These are phyloP conservation scores for Sprattus sprattus DNA, from an alignment of 2,113 vertebrate genomes.

Conservation along the genomic window DNA sequence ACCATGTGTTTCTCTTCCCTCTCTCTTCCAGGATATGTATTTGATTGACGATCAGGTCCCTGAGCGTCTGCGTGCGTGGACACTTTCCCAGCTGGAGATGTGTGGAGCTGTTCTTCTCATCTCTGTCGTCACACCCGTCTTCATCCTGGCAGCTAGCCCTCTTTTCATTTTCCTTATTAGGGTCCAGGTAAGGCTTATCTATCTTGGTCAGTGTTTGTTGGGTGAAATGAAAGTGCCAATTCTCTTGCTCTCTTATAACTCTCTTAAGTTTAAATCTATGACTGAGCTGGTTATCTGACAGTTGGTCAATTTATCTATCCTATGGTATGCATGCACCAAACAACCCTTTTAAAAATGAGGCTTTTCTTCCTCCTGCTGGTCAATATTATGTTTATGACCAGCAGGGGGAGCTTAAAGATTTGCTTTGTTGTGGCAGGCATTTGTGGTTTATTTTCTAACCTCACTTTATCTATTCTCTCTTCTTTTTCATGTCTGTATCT, in stretches of 20 bases:
- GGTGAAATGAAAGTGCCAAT: neutral
- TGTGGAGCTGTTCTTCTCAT: conserved; percentile 63
- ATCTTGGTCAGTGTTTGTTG: neutral
- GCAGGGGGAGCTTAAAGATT: neutral
- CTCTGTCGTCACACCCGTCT: conserved; percentile 57
- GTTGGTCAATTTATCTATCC: neutral
- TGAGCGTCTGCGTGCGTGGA: conserved; percentile 63
- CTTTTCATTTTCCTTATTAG: conserved; percentile 61
- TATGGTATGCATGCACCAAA: too few relatives aligned
- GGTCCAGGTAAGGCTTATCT: conserved; percentile 56
- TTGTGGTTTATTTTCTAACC: neutral
- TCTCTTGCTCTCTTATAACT: too few relatives aligned
- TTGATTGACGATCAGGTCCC: conserved; percentile 63
- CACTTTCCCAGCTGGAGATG: conserved; percentile 65
- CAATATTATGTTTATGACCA: neutral
- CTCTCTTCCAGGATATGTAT: conserved; percentile 60
- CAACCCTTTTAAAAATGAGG: too few relatives aligned
- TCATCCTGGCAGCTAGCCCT: conserved; percentile 59
- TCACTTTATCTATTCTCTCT: neutral
- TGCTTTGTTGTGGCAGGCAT: neutral
- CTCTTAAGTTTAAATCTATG: neutral
- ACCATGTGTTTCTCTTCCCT: neutral
- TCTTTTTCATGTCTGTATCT: neutral
- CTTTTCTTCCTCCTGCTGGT: too few relatives aligned
- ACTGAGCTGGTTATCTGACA: neutral